Base-by-base conservation (phyloP, 2,113 vertebrate species). In the Circaetus cinerascens region DNA sequence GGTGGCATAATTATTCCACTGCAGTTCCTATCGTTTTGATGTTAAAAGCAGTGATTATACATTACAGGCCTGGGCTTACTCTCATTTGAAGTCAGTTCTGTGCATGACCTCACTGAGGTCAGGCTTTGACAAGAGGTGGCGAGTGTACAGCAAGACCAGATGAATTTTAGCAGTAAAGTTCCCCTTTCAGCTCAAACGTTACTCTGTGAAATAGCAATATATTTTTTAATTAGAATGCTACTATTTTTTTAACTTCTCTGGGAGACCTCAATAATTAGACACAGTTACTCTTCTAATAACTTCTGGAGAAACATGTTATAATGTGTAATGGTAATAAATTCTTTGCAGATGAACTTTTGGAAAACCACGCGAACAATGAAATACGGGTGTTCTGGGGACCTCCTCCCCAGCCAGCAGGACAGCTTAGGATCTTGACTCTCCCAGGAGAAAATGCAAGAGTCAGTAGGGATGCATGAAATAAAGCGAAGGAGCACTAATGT, bases 151-250 rank as follows among this genome's bases (percentile, higher is more conserved):
- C 46, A 76, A 92, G 85, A 88, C 4, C 56, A 93, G 74, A 94
- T 64, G 20, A 95, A 94, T 85, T 89, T 66, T 64, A 79, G 63
- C 15, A 73, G 67, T 62, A 76, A 86, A 92, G 30, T 57, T 76
- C 32, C 30, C 50, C 36, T 78, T 96, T 85, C 73, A 69, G 46
- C 38, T 73, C 53, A 90, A 91, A 74, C 4, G 2, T 76, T 79
- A 71, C 38, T 51, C 45, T 19, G 23, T 66, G 67, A 75, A 94
- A 81, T 22, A 59, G 57, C 0, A 18, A 82, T 63, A 59, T 85
- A 68, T 67, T 79, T 84, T 86, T 88, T 57, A 96, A 93, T 90
- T 89, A 93, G 57, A 92, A 88, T 57, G 62, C 26, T 67, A 59
- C 51, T 71, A 23, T 57, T 93, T 85, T 76, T 88, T 92, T 20